Evolutionary conservation across 2,797 vertebrate species (phyloP), one percentile per base, ranked within the genome.

Genomic region (Pelodytes ibericus): DNA sequence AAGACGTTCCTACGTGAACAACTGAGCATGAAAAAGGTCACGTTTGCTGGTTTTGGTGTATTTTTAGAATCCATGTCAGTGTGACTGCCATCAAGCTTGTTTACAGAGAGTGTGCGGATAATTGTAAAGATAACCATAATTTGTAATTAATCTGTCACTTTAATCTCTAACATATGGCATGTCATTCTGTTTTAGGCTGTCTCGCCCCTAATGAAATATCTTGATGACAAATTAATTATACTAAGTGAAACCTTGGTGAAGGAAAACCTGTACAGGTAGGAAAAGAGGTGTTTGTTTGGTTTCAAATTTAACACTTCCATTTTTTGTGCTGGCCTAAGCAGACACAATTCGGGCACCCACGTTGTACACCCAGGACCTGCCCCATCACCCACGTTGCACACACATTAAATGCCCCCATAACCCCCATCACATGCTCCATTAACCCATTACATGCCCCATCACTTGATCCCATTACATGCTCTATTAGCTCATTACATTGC

Each of bases 131-230:
- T 77, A 67, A 61, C 61, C 62, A 61, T 65, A 78, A 72, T 68
- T 65, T 27, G 57, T 57, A 79, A 73, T 73, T 68, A 73, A 68
- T 73, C 76, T 79, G 76, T 73, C 64, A 62, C 56, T 69, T 60
- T 61, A 67, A 79, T 73, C 71, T 44, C 70, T 69, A 65, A 73
- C 76, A 73, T 79, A 68, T 57, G 76, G 64, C 13, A 22, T 73
- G 47, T 73, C 39, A 73, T 79, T 64, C n/a, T 51, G 49, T 84
- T 82, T 6, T 80, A 96, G 95, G 95, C 95, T 0, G 92, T 95
- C 71, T 88, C 91, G 47, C 95, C 95, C 0, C 90, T 96, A 41
- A 92, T 96, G 92, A 96, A 95, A 85, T 95, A 93, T 87, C 84
- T 96, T 29, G 92, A 95, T 39, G 93, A 94, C 82, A 96, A 92